These are phyloP conservation scores for Amphimedon queenslandica DNA, from an alignment of 37 sponge, comb jelly and placozoan species.

Conservation along the genomic window DNA sequence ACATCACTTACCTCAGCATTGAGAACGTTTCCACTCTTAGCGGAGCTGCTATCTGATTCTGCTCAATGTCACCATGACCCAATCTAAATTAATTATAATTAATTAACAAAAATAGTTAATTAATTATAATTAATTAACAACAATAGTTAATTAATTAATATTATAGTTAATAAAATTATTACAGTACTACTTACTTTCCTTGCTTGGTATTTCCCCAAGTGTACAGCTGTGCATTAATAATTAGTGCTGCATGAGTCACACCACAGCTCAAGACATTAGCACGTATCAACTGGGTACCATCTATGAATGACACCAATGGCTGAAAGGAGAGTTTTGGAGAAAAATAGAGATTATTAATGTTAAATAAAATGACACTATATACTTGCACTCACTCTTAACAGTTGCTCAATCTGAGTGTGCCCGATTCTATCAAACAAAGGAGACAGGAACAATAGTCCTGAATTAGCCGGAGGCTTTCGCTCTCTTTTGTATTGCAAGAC, in stretches of 20 bases:
- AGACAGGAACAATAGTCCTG: background rate
- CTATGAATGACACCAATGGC: constrained; percentile 5
- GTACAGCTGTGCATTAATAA: constrained; percentile 51
- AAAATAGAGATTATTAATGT: background rate
- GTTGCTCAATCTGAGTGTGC: background rate
- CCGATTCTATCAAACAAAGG: background rate
- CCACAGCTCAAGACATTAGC: constrained; percentile 46
- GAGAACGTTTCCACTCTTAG: constrained; percentile 66
- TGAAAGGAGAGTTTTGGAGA: background rate
- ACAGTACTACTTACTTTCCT: constrained; percentile 64
- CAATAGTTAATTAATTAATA: too few species aligned
- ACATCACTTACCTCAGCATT: constrained; percentile 38
- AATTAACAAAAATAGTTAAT: constrained; percentile 1
- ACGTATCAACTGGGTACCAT: constrained; percentile 39
- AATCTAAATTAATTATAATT: constrained; percentile 52
- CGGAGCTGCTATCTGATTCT: constrained; percentile 30
- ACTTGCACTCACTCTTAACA: constrained; percentile 3
- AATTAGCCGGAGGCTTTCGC: constrained; percentile 11
- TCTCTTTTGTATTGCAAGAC: constrained; percentile 34
- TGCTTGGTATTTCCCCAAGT: constrained; percentile 77
- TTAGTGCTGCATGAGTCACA: constrained; percentile 59
- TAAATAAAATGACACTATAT: background rate
- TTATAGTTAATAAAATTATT: too few species aligned
- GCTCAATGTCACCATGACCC: constrained; percentile 73
- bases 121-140: too few species aligned